Percentiles rank a stretch among this genome's conserved stretches.
phyloP scores from a whole-genome alignment of 2,797 vertebrate genomes.

The Pipistrellus pipistrellus region DNA sequence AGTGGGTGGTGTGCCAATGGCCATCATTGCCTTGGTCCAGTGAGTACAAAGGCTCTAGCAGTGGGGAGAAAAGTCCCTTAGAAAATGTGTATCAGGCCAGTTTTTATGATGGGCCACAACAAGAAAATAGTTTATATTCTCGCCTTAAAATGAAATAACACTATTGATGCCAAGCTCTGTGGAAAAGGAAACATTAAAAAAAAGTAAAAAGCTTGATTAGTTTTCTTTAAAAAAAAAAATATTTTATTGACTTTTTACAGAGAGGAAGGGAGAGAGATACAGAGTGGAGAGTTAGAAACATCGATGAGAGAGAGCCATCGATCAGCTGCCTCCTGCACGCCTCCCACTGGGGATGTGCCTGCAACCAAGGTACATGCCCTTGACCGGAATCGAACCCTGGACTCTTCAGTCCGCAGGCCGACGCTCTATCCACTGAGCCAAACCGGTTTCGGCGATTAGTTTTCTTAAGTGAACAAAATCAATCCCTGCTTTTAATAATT shows the following conservation, averaged over 20 bases:
- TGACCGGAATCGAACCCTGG: too few species aligned
- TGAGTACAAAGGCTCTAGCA: slow-evolving; percentile 47
- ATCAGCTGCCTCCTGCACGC: too few species aligned
- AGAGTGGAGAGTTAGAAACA: too few species aligned
- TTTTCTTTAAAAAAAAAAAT: not conserved
- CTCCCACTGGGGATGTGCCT: too few species aligned
- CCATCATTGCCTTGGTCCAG: slow-evolving; percentile 51
- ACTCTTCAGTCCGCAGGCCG: too few species aligned
- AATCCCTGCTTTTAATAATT: slow-evolving; percentile 20
- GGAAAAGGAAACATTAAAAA: slow-evolving; percentile 17
- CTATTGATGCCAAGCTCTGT: slow-evolving; percentile 19
- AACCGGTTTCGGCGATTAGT: not conserved
- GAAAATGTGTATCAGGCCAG: not conserved
- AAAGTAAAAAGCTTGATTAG: not conserved
- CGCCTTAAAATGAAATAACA: slow-evolving; percentile 43
- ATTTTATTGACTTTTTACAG: too few species aligned
- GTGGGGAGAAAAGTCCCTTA: not conserved
- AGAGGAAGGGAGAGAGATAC: too few species aligned
- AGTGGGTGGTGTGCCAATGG: slow-evolving; percentile 11
- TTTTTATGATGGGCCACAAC: slow-evolving; percentile 50
- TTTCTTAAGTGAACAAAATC: slow-evolving; percentile 9
- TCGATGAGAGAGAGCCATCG: too few species aligned
- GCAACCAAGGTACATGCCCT: too few species aligned
- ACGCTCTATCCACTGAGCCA: too few species aligned
- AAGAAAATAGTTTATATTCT: slow-evolving; percentile 51